Percentiles rank a stretch among this genome's conserved stretches.
Conservation (phyloP, 2,797 vertebrate genomes). For the Danio kyathit region DNA sequence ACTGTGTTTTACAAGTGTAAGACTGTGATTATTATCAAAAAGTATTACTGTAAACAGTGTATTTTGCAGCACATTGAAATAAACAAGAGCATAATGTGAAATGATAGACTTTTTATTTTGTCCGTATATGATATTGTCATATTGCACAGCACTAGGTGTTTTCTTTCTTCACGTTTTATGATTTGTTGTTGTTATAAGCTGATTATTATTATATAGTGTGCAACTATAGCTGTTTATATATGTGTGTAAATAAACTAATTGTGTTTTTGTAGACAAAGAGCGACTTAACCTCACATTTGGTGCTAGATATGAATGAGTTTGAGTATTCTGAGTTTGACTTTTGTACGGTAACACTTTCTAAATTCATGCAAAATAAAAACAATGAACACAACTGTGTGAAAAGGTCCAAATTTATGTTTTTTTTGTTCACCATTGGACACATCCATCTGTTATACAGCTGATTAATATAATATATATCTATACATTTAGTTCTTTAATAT, state of each 20-base stretch:
- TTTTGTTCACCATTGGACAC: conserved; percentile 51
- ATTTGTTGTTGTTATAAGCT: neutral
- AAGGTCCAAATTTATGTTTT: conserved; percentile 65
- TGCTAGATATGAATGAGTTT: neutral
- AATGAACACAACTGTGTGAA: conserved; percentile 43
- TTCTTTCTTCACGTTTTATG: neutral
- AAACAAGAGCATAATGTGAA: too few species aligned
- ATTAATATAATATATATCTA: conserved; percentile 54
- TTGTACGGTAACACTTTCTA: neutral
- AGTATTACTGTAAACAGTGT: too few species aligned
- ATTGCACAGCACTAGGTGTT: conserved; percentile 10
- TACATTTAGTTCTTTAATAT: conserved; percentile 73
- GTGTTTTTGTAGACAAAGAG: neutral
- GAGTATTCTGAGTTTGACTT: neutral
- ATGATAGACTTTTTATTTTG: too few species aligned
- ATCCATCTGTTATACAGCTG: conserved; percentile 60
- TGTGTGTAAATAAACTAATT: conserved; percentile 34
- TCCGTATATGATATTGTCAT: too few species aligned
- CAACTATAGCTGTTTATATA: conserved; percentile 11
- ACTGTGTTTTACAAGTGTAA: too few species aligned
- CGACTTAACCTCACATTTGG: conserved; percentile 14
- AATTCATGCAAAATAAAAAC: conserved; percentile 33
- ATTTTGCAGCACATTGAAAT: too few species aligned
- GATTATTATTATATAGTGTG: conserved; percentile 10
- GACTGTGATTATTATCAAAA: too few species aligned